These are phyloP conservation scores for Oeneis ivallda DNA, from an alignment of 2,888 invertebrate species.

Conservation along the genomic window DNA sequence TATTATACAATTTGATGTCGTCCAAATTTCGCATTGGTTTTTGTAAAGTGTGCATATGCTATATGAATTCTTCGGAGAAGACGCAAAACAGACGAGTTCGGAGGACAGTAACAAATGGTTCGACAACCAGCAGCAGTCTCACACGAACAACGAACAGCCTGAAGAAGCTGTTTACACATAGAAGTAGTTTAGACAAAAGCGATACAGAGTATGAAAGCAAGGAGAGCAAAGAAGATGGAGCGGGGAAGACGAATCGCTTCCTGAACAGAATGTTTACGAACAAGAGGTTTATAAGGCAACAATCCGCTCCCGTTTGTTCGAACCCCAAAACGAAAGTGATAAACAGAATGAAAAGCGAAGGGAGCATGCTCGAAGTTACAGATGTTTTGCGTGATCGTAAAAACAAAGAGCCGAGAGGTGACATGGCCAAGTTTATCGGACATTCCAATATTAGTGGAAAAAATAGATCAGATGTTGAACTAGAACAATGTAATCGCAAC, in stretches of 20 bases:
- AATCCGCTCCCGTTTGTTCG: slow-evolving; percentile 68
- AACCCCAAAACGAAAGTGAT: slow-evolving; percentile 58
- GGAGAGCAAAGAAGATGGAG: slow-evolving; percentile 55
- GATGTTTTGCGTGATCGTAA: slow-evolving; percentile 48
- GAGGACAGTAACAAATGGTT: slow-evolving; percentile 83
- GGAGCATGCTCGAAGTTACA: slow-evolving; percentile 58
- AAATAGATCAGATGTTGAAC: slow-evolving; percentile 58
- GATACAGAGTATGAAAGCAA: slow-evolving; percentile 57
- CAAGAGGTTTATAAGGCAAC: slow-evolving; percentile 67
- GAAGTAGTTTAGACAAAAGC: slow-evolving; percentile 69
- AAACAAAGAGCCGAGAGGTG: slow-evolving; percentile 43
- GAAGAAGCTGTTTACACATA: slow-evolving; percentile 74
- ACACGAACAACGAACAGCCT: slow-evolving; percentile 83
- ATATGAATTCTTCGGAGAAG: slow-evolving; percentile 64
- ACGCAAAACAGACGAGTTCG: slow-evolving; percentile 68
- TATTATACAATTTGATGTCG: slow-evolving; percentile 95
- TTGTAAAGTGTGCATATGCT: slow-evolving; percentile 84
- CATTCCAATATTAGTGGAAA: slow-evolving; percentile 65
- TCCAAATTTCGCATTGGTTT: slow-evolving; percentile 94
- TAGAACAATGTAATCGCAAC: slow-evolving; percentile 52
- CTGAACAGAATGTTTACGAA: slow-evolving; percentile 66
- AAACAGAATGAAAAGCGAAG: slow-evolving; percentile 69
- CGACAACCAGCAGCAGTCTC: slow-evolving; percentile 82
- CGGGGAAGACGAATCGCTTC: slow-evolving; percentile 50
- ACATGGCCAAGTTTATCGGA: slow-evolving; percentile 56